These are phyloP conservation scores for Ammospiza caudacuta DNA, from an alignment of 2,113 vertebrate species.

Conservation along the genomic window DNA sequence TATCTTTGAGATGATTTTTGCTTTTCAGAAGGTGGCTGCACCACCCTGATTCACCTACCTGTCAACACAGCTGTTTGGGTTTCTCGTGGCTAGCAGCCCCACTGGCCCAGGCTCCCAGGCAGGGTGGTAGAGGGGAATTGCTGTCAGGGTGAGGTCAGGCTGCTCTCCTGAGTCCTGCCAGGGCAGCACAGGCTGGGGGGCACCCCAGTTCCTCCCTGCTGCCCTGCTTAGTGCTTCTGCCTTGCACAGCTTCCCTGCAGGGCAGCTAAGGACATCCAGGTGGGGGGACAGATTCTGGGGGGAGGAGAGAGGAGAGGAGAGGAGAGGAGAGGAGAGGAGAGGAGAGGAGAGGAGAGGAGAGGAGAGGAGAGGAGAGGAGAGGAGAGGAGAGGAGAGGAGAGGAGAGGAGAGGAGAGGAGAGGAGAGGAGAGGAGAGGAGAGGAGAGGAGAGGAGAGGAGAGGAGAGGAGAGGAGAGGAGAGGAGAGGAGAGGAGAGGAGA, in stretches of 20 bases:
- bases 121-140: rapidly evolving
- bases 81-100: not conserved
- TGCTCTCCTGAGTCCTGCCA: not conserved
- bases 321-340: not conserved
- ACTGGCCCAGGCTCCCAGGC: rapidly evolving
- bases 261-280: not conserved
- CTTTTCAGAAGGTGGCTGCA: not conserved
- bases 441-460: too few relatives aligned
- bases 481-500: not conserved
- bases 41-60: not conserved
- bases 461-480: not conserved
- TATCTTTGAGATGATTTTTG: not conserved
- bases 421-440: too few relatives aligned
- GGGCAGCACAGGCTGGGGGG: not conserved
- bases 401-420: not conserved
- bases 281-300: not conserved
- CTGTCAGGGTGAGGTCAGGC: not conserved
- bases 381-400: not conserved
- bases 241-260: not conserved
- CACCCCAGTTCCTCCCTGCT: not conserved
- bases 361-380: too few relatives aligned
- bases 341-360: too few relatives aligned
- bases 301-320: not conserved
- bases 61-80: rapidly evolving
- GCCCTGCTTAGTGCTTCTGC: not conserved